These are phyloP conservation scores for Enteromius radiatus DNA, from an alignment of 2,797 vertebrate species.

Conservation along the genomic window DNA sequence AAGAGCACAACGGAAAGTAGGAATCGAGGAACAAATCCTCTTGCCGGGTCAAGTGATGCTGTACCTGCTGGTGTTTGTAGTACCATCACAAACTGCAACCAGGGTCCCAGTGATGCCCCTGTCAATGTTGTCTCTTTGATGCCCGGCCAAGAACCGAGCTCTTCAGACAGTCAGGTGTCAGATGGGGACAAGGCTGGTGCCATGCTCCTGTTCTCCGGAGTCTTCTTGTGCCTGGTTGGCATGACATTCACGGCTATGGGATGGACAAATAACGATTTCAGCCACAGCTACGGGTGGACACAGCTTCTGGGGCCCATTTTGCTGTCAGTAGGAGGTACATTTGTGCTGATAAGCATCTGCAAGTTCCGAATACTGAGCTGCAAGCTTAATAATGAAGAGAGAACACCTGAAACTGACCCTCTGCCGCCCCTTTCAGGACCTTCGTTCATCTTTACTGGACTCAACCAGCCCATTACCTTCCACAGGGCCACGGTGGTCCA, in stretches of 20 bases:
- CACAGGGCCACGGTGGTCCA: conserved; percentile 76
- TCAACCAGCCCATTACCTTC: conserved; percentile 81
- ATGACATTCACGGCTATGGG: conserved; percentile 82
- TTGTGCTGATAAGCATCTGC: conserved; percentile 82
- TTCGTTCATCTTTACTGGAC: conserved; percentile 79
- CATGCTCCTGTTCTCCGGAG: conserved; percentile 81
- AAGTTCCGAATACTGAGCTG: conserved; percentile 78
- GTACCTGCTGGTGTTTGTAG: background rate
- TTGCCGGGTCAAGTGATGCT: background rate
- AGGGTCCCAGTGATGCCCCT: conserved; percentile 67
- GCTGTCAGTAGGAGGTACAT: conserved; percentile 81
- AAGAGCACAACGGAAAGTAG: conserved; percentile 16
- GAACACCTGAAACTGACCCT: conserved; percentile 60
- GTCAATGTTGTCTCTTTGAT: conserved; percentile 72
- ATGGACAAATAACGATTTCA: conserved; percentile 75
- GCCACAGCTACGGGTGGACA: conserved; percentile 77
- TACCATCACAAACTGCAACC: conserved; percentile 20
- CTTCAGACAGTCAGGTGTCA: conserved; percentile 70
- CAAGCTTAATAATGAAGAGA: conserved; percentile 69
- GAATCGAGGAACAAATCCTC: conserved; percentile 39
- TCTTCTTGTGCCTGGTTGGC: conserved; percentile 81
- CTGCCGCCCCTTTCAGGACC: conserved; percentile 62
- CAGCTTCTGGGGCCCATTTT: conserved; percentile 85
- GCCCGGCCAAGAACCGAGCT: conserved; percentile 63
- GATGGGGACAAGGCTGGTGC: conserved; percentile 80